Base-by-base conservation (phyloP, 2,888 invertebrate genomes). In the Parapristionchus giblindavisi region DNA sequence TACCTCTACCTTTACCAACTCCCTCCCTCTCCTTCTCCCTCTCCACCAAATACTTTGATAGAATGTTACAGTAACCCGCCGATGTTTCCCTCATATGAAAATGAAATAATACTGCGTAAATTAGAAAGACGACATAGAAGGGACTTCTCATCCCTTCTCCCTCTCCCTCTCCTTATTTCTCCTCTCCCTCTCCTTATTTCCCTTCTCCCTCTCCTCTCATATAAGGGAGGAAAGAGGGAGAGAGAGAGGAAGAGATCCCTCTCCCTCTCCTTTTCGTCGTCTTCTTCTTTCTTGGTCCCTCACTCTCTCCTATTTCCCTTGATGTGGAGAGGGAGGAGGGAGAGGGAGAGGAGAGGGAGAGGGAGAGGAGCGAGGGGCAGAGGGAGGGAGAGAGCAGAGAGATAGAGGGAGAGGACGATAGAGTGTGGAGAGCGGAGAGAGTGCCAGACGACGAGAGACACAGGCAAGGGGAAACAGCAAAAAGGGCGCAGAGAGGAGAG, bases 211-310 rank as follows among this genome's bases (percentile, higher is more conserved):
- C 34, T 40, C 38, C 21, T 63, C 6, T 43, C 65, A n/a, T n/a
- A n/a, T 48, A 48, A 21, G 21, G 71, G 56, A 36, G 56, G 71
- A 56, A 51, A 51, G 43, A 24, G 48, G 56, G 75, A 68, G 34
- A 61, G 68, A 34, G 52, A 17, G 52, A 27, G 43, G 52, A 17
- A 5, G 2, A 4, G 52, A 29, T 29, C 56, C 40, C 51, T 52
- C 52, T 51, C 48, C 48, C 51, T 51, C 48, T 36, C 29, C 34
- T 21, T 48, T 21, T 48, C n/a, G n/a, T n/a, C n/a, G n/a, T n/a
- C n/a, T n/a, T n/a, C 66, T 36, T 43, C 43, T 52, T 36, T 21
- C 51, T 68, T 36, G 34, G 21, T 66, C 48, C 48, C 65, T 32
- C 17, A 43, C 48, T 27, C 40, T 24, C 32, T 24, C 24, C 60